A percentile compares a stretch with the other conserved stretches of the same genome.
Conservation (phyloP, 30 jellyfish, hydroid and myxozoan species). For the Phacellophora camtschatica region DNA sequence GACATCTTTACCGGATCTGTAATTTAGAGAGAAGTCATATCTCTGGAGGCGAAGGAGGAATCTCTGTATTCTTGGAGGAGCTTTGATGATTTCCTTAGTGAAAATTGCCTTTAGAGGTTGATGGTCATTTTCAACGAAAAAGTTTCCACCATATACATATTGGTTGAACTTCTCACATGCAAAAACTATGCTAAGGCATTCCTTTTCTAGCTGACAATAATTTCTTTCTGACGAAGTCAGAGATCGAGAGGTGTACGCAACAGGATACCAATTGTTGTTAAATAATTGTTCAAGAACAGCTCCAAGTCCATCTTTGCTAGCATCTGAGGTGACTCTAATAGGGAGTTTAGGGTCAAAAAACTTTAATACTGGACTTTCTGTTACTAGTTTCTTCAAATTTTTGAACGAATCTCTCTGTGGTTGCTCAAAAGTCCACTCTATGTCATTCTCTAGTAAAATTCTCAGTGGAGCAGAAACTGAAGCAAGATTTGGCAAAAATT, state of each 20-base stretch:
- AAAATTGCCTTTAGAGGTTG: conserved; percentile 51
- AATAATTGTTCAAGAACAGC: conserved; percentile 38
- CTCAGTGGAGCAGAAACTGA: conserved; percentile 36
- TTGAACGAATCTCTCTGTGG: conserved; percentile 6
- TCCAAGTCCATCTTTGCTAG: conserved; percentile 50
- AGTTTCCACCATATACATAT: conserved; percentile 44
- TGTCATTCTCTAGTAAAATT: conserved; percentile 7
- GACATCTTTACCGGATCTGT: conserved; percentile 27
- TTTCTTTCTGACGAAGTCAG: conserved; percentile 20
- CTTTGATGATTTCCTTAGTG: background rate
- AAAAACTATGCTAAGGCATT: conserved; percentile 23
- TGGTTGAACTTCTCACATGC: conserved; percentile 16
- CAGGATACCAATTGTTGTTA: conserved; percentile 46
- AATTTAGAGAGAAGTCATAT: conserved; percentile 13
- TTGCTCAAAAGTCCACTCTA: conserved; percentile 2
- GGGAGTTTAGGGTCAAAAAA: conserved; percentile 48
- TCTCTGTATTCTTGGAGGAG: conserved; percentile 35
- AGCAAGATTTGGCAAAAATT: conserved; percentile 43
- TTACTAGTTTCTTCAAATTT: background rate
- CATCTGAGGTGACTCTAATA: conserved; percentile 21
- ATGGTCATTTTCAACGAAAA: conserved; percentile 52
- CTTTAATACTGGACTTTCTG: conserved; percentile 1
- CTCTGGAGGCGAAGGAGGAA: conserved; percentile 43
- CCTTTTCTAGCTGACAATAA: conserved; percentile 57
- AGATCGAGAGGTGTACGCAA: conserved; percentile 68